Conservation (phyloP, 92 coral and sea anemone species). For the Blastomussa wellsi region DNA sequence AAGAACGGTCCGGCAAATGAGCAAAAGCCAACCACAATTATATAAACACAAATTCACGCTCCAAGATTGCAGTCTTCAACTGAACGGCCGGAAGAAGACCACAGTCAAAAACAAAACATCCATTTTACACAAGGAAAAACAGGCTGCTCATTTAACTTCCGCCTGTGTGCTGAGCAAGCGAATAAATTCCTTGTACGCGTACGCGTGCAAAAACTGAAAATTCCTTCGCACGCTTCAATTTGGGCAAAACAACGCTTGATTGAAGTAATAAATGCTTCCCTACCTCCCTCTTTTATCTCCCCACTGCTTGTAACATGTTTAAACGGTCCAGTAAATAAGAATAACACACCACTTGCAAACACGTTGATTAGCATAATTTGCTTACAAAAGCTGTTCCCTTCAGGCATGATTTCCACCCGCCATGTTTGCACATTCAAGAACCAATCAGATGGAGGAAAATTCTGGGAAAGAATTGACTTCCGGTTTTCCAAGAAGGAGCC, state of each 20-base stretch:
- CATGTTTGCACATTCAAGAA: conserved; percentile 15
- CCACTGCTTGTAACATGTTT: conserved; percentile 8
- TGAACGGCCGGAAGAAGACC: neutral
- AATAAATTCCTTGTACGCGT: neutral
- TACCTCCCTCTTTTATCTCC: conserved; percentile 16
- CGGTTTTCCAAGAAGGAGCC: conserved; percentile 12
- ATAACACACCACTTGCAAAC: conserved; percentile 10
- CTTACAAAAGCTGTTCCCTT: neutral
- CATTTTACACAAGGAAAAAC: neutral
- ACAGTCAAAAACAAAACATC: neutral
- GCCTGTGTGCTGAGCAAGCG: neutral
- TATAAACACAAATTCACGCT: neutral
- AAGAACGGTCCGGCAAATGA: too few relatives aligned
- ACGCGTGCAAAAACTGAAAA: neutral
- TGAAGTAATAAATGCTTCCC: neutral
- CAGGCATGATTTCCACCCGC: neutral
- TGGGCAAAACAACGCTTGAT: neutral
- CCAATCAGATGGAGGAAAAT: conserved; percentile 16
- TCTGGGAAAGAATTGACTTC: neutral
- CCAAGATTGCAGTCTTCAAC: neutral
- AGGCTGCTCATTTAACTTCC: neutral
- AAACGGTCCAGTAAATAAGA: conserved; percentile 28
- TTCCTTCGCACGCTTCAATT: neutral
- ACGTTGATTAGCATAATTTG: conserved; percentile 31
- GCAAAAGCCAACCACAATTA: too few relatives aligned